Evolutionary conservation across 2,797 vertebrate genomes (phyloP).

Genomic region (Gobio occitaniae): DNA sequence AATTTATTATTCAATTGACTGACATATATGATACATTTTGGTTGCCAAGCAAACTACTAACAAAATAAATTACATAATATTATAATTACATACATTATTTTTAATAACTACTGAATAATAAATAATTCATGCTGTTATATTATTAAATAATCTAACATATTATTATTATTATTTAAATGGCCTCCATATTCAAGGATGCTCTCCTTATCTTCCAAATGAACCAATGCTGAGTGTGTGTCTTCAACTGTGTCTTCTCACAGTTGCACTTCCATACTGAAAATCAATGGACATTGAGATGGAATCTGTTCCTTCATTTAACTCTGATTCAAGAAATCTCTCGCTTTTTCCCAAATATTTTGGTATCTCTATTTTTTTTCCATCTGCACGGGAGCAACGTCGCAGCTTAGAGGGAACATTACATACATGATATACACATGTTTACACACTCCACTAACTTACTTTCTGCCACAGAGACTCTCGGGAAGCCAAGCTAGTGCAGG

Average conservation of each 20-base stretch:
- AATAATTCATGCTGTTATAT: not conserved
- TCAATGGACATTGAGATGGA: not conserved
- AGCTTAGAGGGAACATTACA: not conserved
- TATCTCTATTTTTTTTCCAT: not conserved
- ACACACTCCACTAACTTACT: constrained; percentile 74
- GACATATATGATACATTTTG: not conserved
- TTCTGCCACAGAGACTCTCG: constrained; percentile 95
- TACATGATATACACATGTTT: not conserved
- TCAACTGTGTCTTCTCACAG: not conserved
- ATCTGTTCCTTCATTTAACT: not conserved
- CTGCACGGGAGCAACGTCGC: fast-evolving
- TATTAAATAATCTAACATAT: not conserved
- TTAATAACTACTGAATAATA: not conserved
- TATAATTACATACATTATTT: not conserved
- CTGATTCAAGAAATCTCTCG: not conserved
- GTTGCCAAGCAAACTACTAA: not conserved
- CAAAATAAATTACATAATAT: not conserved
- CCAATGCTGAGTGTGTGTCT: not conserved
- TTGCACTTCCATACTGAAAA: not conserved
- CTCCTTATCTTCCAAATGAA: not conserved
- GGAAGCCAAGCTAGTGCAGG: constrained; percentile 93
- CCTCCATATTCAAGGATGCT: not conserved
- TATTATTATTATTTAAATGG: not conserved
- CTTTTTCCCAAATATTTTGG: not conserved
- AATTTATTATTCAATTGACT: not conserved